Evolutionary conservation across 2,888 invertebrate species (phyloP), one percentile per base, ranked within the genome.

Genomic region (Metellina segmentata): DNA sequence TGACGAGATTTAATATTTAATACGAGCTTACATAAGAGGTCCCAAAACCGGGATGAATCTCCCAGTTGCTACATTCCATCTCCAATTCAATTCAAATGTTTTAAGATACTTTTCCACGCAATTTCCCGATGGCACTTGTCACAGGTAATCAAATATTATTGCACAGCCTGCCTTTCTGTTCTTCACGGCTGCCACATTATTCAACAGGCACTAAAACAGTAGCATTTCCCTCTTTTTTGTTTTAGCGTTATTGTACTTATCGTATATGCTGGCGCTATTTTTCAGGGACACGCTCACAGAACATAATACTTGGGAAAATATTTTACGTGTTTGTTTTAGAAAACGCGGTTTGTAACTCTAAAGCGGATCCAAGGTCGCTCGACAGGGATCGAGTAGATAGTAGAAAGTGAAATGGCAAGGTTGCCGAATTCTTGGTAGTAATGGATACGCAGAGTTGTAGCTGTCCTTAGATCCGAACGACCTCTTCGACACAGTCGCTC

Each of bases 241-340:
- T 85, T 85, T 75, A 85, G 61, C 53, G 74, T 75, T 53, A 52
- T 85, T 34, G 53, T 85, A 85, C 52, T 34, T 34, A 34, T 34
- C 34, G 34, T 34, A 34, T 34, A 1, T 19, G 51, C 82, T 51
- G 52, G 81, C 48, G 52, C 52, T 51, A 51, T n/a, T 51, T 82
- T 82, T 82, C 82, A 82, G 71, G 82, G 82, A 49, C 82, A 48
- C 13, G 6, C 51, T 52, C 19, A 82, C 51, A 82, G 52, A 34
- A 4, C 85, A 85, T 83, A 74, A 85, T 75, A 53, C 74, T 75
- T 61, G 85, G 72, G 85, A 75, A 75, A 85, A 75, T 75, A 85
- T 53, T 75, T 72, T 19, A 51, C 51, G 69, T 82, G 82, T 82
- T 82, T 85, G 74, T 74, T 85, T 85, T 48, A 52, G 78, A 85